Evolutionary conservation across 30 jellyfish, hydroid and myxozoan species (phyloP).

Genomic region (Aurelia aurita complex sp. Pacific): DNA sequence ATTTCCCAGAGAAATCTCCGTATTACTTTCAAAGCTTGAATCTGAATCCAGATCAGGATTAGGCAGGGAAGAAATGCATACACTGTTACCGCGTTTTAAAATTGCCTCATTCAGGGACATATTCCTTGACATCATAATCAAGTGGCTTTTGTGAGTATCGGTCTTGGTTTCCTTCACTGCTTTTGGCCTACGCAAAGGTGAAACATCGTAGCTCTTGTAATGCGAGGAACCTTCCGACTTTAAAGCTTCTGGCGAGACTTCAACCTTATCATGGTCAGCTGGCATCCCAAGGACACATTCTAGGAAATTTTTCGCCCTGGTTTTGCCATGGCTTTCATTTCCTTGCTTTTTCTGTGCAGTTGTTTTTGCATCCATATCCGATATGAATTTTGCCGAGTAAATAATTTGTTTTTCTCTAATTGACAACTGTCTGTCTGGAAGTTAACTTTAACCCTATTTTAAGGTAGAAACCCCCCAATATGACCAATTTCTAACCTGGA

Average conservation of each 20-base stretch:
- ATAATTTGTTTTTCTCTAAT: too few species aligned
- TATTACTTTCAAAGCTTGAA: not conserved
- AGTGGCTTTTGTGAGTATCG: not conserved
- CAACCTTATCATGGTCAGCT: not conserved
- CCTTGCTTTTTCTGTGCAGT: not conserved
- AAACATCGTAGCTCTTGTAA: too few species aligned
- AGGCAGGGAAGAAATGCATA: not conserved
- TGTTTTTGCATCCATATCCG: not conserved
- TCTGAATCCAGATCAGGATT: not conserved
- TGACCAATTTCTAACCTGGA: too few species aligned
- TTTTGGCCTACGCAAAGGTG: too few species aligned
- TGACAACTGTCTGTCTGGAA: too few species aligned
- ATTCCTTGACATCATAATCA: slow-evolving; percentile 38
- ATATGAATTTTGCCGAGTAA: too few species aligned
- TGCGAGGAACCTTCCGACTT: too few species aligned
- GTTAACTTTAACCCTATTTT: too few species aligned
- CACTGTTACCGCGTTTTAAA: not conserved
- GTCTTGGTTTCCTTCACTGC: not conserved
- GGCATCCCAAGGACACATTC: slow-evolving; percentile 2
- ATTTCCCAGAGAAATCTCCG: not conserved
- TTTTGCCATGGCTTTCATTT: not conserved
- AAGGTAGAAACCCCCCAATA: too few species aligned
- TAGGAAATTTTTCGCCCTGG: not conserved
- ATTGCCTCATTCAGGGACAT: slow-evolving; percentile 16
- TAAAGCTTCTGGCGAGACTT: not conserved